phyloP scores from a whole-genome alignment of 2,888 invertebrate genomes.

The Poecilus cupreus region DNA sequence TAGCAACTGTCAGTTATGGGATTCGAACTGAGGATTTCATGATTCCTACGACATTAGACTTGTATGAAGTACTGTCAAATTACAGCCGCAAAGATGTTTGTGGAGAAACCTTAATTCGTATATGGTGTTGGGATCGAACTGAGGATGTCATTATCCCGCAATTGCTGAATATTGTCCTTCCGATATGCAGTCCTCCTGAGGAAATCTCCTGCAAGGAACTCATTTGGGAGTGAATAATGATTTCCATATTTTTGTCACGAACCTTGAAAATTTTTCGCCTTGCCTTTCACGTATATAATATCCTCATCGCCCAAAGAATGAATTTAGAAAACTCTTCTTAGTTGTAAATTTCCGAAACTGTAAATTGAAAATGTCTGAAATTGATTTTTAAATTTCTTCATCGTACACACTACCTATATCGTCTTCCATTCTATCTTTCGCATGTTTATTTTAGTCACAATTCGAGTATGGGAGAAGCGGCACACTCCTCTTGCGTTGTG shows the following conservation, averaged over 20 bases:
- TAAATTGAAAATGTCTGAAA: constrained; percentile 64
- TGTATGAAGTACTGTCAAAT: too few species aligned
- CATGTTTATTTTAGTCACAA: constrained; percentile 69
- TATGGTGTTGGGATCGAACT: too few species aligned
- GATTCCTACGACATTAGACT: too few species aligned
- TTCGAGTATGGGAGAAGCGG: constrained; percentile 63
- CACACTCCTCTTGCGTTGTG: background rate
- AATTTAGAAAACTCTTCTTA: constrained; percentile 52
- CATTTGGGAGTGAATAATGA: constrained; percentile 4
- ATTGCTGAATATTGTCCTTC: too few species aligned
- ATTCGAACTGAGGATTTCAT: too few species aligned
- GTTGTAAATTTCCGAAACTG: constrained; percentile 59
- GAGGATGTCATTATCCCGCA: too few species aligned
- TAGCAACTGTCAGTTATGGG: too few species aligned
- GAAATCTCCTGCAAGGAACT: background rate
- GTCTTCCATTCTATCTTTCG: constrained; percentile 67
- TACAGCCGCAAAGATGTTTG: too few species aligned
- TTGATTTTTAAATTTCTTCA: constrained; percentile 69
- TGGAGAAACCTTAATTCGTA: too few species aligned
- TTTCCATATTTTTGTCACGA: constrained; percentile 12
- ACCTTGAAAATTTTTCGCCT: background rate
- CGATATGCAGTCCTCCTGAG: too few species aligned
- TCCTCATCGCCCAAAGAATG: constrained; percentile 53
- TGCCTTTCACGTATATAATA: constrained; percentile 37
- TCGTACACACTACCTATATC: constrained; percentile 62